These are phyloP conservation scores for Tinea trinotella DNA, from an alignment of 2,888 invertebrate genomes.

Conservation along the genomic window DNA sequence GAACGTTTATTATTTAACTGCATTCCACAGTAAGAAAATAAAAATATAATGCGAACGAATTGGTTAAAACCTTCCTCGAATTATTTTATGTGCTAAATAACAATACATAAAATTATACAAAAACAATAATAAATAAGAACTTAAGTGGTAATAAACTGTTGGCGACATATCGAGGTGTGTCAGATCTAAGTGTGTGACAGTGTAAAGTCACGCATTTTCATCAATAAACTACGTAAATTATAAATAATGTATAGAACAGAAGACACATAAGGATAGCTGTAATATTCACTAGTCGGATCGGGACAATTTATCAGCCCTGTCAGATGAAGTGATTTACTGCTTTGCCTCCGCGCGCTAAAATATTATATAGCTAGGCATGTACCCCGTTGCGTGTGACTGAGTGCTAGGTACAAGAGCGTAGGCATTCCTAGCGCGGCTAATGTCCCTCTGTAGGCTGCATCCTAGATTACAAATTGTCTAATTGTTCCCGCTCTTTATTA, in stretches of 20 bases:
- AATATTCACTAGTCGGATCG: conserved; percentile 31
- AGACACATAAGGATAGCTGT: conserved; percentile 24
- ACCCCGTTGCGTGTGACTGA: conserved; percentile 13
- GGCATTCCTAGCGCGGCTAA: conserved; percentile 8
- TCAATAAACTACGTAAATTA: conserved; percentile 21
- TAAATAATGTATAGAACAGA: conserved; percentile 28
- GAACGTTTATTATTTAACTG: neutral
- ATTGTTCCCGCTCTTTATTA: conserved; percentile 3
- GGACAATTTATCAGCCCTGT: conserved; percentile 41
- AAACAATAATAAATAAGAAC: neutral
- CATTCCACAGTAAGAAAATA: neutral
- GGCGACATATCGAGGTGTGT: conserved; percentile 5
- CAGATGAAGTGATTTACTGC: conserved; percentile 40
- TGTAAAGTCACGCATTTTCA: conserved; percentile 18
- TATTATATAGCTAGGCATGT: neutral
- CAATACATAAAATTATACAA: neutral
- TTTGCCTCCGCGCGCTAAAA: conserved; percentile 27
- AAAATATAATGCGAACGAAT: neutral
- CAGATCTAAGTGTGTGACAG: conserved; percentile 2
- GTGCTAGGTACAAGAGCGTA: neutral
- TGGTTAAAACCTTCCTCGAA: neutral
- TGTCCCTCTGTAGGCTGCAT: neutral
- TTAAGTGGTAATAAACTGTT: conserved; percentile 3
- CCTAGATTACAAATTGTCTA: conserved; percentile 7
- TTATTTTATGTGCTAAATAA: neutral